Conservation (phyloP, 2,797 vertebrate genomes). For the Sebastes oblongus region DNA sequence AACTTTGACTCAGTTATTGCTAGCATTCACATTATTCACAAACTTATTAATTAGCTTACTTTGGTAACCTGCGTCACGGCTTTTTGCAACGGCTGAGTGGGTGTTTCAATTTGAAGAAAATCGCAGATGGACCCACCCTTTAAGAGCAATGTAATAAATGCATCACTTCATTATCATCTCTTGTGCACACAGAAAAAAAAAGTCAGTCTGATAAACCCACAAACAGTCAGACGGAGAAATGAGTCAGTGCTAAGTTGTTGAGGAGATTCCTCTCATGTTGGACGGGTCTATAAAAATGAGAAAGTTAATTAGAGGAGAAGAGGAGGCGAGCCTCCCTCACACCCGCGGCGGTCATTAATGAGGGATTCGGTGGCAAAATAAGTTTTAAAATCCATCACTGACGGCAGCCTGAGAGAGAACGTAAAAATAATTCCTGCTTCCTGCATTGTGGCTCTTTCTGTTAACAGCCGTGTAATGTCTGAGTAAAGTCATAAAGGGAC, state of each 20-base stretch:
- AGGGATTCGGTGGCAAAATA: not conserved
- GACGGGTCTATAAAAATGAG: not conserved
- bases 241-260: not conserved
- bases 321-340: not conserved
- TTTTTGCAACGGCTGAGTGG: too few relatives aligned
- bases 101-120: too few relatives aligned
- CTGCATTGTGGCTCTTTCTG: not conserved
- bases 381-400: not conserved
- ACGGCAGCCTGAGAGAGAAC: not conserved
- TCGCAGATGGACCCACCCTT: rapidly evolving
- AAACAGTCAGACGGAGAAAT: not conserved
- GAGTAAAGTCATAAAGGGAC: not conserved
- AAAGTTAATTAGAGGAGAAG: not conserved
- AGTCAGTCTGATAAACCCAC: not conserved
- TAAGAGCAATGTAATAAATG: not conserved
- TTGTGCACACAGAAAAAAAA: not conserved
- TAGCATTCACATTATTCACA: too few relatives aligned
- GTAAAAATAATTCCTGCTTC: not conserved
- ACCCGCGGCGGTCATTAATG: not conserved
- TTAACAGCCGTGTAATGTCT: not conserved
- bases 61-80: rapidly evolving
- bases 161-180: not conserved
- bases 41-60: too few relatives aligned
- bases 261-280: not conserved
- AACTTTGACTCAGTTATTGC: too few relatives aligned